A percentile compares a stretch with the other conserved stretches of the same genome.
Evolutionary conservation across 1,140 invertebrate genomes (phyloP).

Genomic region (Paramacrobiotus metropolitanus): DNA sequence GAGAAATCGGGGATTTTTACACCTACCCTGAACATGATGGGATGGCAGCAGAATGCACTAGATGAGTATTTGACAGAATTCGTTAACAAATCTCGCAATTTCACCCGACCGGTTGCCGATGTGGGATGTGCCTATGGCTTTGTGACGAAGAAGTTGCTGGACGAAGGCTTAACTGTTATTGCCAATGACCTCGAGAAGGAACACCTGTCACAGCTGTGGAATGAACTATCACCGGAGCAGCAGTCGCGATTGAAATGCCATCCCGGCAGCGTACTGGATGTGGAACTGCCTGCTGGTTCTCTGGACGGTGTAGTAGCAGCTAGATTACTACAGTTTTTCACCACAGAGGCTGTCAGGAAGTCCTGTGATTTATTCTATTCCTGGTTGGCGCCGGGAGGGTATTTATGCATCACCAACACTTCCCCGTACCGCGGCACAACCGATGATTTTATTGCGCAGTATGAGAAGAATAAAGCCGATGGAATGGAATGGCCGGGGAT

Average conservation of each 20-base stretch:
- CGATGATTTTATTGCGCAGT: background rate
- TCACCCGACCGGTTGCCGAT: background rate
- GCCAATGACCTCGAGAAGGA: background rate
- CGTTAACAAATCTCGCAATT: background rate
- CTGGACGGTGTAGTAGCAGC: background rate
- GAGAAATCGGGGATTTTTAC: background rate
- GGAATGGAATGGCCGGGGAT: background rate
- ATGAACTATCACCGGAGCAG: background rate
- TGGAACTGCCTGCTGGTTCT: background rate
- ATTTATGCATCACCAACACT: background rate
- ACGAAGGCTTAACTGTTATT: background rate
- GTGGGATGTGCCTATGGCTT: background rate
- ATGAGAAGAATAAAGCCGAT: background rate
- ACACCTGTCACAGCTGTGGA: background rate
- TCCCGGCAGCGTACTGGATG: background rate
- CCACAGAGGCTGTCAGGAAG: background rate
- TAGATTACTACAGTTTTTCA: background rate
- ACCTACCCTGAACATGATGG: background rate
- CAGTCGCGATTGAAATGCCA: background rate
- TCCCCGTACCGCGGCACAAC: background rate
- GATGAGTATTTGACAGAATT: background rate
- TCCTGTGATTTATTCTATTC: background rate
- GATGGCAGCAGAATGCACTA: background rate
- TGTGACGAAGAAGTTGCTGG: background rate
- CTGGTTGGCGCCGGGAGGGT: background rate